Percentiles rank a stretch among this genome's conserved stretches.
These are phyloP conservation scores for Phyllotreta cruciferae DNA, from an alignment of 2,888 invertebrate genomes.

Conservation along the genomic window DNA sequence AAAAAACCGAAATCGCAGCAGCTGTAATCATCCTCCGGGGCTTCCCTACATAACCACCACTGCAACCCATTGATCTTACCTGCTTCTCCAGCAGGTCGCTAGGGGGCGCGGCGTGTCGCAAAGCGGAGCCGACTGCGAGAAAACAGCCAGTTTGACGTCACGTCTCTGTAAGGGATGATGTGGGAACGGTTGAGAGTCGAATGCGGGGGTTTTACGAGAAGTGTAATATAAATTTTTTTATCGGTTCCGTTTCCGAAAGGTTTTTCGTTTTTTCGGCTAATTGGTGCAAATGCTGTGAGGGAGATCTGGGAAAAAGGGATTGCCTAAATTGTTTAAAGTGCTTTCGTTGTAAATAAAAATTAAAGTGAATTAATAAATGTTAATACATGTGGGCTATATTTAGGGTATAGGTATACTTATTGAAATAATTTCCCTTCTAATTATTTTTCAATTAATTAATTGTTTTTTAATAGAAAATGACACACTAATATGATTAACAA, in stretches of 20 bases:
- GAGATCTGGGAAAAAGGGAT: not conserved
- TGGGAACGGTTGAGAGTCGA: slow-evolving; percentile 43
- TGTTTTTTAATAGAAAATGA: too few species aligned
- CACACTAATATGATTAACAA: too few species aligned
- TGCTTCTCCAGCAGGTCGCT: slow-evolving; percentile 23
- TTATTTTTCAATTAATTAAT: not conserved
- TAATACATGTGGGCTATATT: slow-evolving; percentile 10
- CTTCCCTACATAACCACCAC: slow-evolving; percentile 18
- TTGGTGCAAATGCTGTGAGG: too few species aligned
- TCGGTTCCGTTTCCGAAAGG: not conserved
- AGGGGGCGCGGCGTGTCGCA: slow-evolving; percentile 27
- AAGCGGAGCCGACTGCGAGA: slow-evolving; percentile 24
- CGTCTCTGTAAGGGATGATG: slow-evolving; percentile 53
- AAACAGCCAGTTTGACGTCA: slow-evolving; percentile 57
- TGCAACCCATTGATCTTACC: slow-evolving; percentile 33
- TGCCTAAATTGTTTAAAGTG: slow-evolving; percentile 11
- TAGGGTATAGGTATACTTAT: slow-evolving; percentile 8
- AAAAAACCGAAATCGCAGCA: slow-evolving; percentile 1
- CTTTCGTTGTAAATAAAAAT: slow-evolving; percentile 1
- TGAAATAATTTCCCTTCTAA: not conserved
- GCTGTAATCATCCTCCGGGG: slow-evolving; percentile 6
- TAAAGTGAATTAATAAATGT: slow-evolving; percentile 11
- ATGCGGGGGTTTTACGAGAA: slow-evolving; percentile 28
- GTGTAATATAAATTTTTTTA: slow-evolving; percentile 13
- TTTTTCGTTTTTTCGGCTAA: too few species aligned